Evolutionary conservation across 2,888 invertebrate species (phyloP).

Genomic region (Epinotia ramella): DNA sequence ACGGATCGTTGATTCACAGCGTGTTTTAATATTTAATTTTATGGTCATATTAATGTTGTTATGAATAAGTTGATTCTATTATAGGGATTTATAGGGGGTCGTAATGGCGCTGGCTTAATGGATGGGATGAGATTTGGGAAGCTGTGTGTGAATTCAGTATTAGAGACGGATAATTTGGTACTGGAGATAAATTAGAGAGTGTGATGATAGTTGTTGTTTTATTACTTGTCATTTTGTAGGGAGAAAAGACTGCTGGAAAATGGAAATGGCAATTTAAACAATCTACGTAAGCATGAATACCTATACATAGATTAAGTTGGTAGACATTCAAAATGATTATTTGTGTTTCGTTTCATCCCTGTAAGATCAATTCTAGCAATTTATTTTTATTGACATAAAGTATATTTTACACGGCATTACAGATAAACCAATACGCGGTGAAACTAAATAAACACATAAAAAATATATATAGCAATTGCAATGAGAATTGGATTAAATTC

Average conservation of each 20-base stretch:
- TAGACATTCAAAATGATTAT: too few relatives aligned
- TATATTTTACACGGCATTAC: too few relatives aligned
- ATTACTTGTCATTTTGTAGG: slow-evolving; percentile 5
- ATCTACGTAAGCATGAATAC: too few relatives aligned
- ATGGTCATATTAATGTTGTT: slow-evolving; percentile 77
- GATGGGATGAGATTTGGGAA: slow-evolving; percentile 54
- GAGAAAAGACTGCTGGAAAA: not conserved
- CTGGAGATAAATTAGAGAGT: slow-evolving; percentile 45
- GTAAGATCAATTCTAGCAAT: too few relatives aligned
- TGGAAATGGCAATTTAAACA: not conserved
- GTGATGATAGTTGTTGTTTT: slow-evolving; percentile 40
- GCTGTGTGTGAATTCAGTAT: slow-evolving; percentile 48
- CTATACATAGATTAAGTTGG: too few relatives aligned
- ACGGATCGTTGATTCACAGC: slow-evolving; percentile 68
- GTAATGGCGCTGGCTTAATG: slow-evolving; percentile 67
- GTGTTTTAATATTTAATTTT: slow-evolving; percentile 81
- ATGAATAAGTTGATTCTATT: slow-evolving; percentile 77
- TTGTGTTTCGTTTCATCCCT: too few relatives aligned
- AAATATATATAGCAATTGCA: too few relatives aligned
- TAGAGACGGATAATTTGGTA: slow-evolving; percentile 49
- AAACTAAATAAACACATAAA: too few relatives aligned
- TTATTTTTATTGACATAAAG: too few relatives aligned
- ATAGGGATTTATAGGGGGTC: slow-evolving; percentile 72
- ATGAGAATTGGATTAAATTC: too few relatives aligned
- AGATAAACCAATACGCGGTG: too few relatives aligned